A percentile compares a stretch with the other conserved stretches of the same genome.
Conservation (phyloP, 2,888 invertebrate genomes). For the Himalopsyche japonica region DNA sequence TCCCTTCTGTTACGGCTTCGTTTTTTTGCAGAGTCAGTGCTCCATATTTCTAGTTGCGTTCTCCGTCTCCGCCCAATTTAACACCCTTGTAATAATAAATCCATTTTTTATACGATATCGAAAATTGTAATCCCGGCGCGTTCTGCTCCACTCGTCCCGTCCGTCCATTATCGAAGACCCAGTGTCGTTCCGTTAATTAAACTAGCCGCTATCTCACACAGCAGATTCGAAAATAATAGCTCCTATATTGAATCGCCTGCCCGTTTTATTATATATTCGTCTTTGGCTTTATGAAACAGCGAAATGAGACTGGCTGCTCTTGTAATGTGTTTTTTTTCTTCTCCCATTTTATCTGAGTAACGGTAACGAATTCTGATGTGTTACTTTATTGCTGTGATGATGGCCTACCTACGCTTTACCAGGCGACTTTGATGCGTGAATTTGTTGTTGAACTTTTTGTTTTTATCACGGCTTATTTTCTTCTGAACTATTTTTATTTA, state of each 20-base stretch:
- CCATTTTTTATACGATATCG: slow-evolving; percentile 1
- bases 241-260: neutral
- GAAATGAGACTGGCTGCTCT: neutral
- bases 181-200: neutral
- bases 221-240: neutral
- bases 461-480: neutral
- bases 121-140: neutral
- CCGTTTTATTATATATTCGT: neutral
- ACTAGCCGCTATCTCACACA: neutral
- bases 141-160: neutral
- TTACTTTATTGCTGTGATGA: neutral
- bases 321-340: neutral
- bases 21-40: neutral
- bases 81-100: slow-evolving; percentile 1
- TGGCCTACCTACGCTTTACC: neutral
- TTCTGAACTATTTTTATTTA: neutral
- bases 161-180: neutral
- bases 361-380: slow-evolving; percentile 1
- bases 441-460: neutral
- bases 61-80: neutral
- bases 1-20: neutral
- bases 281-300: neutral
- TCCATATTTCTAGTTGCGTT: neutral
- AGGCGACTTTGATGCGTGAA: neutral
- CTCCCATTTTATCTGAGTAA: neutral